Evolutionary conservation across 1,140 invertebrate species (phyloP), one percentile per base, ranked within the genome.

Genomic region (Spodoptera litura): DNA sequence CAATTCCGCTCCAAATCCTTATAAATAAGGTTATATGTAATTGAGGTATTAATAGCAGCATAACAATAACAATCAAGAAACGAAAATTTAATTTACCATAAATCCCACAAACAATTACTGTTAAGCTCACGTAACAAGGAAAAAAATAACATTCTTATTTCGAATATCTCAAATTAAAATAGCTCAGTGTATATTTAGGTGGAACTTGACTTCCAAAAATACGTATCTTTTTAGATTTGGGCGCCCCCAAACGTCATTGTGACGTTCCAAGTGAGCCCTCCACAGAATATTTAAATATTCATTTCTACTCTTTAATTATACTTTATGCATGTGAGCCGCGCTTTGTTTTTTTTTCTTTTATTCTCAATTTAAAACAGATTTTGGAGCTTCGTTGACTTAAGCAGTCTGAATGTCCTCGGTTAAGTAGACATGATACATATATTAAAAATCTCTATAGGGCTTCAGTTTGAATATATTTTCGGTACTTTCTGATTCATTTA

Each of bases 251-350:
- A 91, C 85, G 87, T 90, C 91, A 93, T 92, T 93, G 89, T 91
- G 84, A 82, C 81, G 84, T 81, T 81, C 81, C 81, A 85, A 88
- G 85, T 82, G 81, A 85, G 86, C 91, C 87, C 92, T 91, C 87
- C 86, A 87, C 85, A 79, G 74, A 35, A 89, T 84, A 90, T 93
- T 94, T 94, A 93, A 94, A 93, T 94, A 94, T 94, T 94, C 92
- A 94, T 94, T 89, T 87, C 87, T 89, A 89, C 91, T 91, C 91
- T 94, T 93, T 94, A 93, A 94, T 93, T 94, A 92, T 92, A 90
- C 91, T 84, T 83, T 84, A 87, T 86, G 86, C 90, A 92, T 92
- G 87, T 93, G 91, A 89, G 88, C 83, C 49, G 15, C 51, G 62
- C 81, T 84, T 87, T 89, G 83, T 90, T 88, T 87, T 75, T 68